Conservation (phyloP, 2,113 vertebrate genomes). For the Synodontis membranacea region DNA sequence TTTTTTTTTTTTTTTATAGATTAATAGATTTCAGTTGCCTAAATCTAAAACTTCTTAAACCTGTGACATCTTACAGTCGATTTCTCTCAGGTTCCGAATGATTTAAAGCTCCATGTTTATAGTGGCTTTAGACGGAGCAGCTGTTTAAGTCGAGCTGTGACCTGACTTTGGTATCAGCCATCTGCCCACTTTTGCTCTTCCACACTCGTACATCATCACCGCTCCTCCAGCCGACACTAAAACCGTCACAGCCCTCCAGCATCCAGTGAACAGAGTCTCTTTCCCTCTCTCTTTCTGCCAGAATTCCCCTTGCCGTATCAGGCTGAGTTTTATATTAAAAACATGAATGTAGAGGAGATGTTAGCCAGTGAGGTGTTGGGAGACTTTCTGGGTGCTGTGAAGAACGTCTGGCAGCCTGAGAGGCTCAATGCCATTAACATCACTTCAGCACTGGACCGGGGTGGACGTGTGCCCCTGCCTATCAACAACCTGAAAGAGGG, state of each 20-base stretch:
- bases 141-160: constrained; percentile 55
- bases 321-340: constrained; percentile 96
- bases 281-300: constrained; percentile 56
- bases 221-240: constrained; percentile 1
- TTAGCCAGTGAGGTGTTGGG: constrained; percentile 95
- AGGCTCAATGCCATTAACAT: constrained; percentile 96
- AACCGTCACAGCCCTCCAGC: neutral
- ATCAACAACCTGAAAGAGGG: constrained; percentile 98
- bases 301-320: constrained; percentile 93
- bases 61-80: neutral
- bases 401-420: constrained; percentile 97
- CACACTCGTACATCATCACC: neutral
- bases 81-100: constrained; percentile 1
- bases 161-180: constrained; percentile 61
- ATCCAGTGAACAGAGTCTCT: neutral
- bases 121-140: constrained; percentile 49
- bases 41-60: neutral
- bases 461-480: constrained; percentile 91
- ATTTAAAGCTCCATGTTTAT: constrained; percentile 12
- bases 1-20: neutral
- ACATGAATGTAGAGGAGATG: constrained; percentile 99
- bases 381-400: constrained; percentile 95
- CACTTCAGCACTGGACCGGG: constrained; percentile 92
- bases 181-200: constrained; percentile 36
- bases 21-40: neutral